Evolutionary conservation across 2,888 invertebrate species (phyloP).

Genomic region (Andrena flavipes): DNA sequence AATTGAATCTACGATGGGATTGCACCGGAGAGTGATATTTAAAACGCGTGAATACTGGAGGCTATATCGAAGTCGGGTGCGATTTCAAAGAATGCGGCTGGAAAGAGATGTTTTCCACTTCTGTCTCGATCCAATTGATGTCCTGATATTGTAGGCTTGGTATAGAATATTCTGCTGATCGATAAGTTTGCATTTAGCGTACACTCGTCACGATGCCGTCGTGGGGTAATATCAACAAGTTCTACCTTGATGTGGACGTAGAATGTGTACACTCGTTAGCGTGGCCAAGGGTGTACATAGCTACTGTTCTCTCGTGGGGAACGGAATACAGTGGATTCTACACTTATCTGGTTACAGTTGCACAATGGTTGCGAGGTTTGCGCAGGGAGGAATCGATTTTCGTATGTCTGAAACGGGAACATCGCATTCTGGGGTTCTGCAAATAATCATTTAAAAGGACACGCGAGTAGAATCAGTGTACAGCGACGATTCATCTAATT

Average conservation of each 20-base stretch:
- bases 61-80: not conserved
- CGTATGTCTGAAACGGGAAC: conserved; percentile 5
- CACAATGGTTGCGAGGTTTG: conserved; percentile 22
- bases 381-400: not conserved
- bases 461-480: not conserved
- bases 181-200: conserved; percentile 16
- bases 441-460: not conserved
- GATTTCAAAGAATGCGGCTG: not conserved
- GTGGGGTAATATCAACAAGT: not conserved
- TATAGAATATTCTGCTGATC: conserved; percentile 1
- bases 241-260: no score
- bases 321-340: not conserved
- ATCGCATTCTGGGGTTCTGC: not conserved
- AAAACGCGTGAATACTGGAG: not conserved
- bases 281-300: no score
- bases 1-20: not conserved
- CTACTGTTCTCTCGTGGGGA: not conserved
- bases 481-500: no score
- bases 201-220: not conserved
- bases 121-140: not conserved
- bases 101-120: not conserved
- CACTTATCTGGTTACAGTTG: not conserved
- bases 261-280: no score
- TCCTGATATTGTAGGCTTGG: not conserved
- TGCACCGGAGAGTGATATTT: not conserved